Percentiles rank a stretch among this genome's conserved stretches.
Evolutionary conservation across 2,113 vertebrate genomes (phyloP).

Genomic region (Ptyas mucosa): DNA sequence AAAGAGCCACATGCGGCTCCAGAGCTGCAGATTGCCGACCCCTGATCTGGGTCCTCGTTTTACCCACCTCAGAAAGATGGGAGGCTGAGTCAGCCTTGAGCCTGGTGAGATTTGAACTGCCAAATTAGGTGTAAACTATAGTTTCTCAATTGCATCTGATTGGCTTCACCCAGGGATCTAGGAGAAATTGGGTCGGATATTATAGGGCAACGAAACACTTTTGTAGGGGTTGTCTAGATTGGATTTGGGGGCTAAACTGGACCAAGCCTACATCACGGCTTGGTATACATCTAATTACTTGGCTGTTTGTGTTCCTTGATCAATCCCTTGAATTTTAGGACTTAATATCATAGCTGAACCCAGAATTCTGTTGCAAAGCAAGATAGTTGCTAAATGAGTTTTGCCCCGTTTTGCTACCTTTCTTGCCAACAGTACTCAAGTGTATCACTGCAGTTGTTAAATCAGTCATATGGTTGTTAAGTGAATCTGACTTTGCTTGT

Average conservation of each 20-base stretch:
- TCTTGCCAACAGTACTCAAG: too few species aligned
- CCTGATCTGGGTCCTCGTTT: too few species aligned
- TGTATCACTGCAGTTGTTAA: too few species aligned
- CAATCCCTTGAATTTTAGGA: neutral
- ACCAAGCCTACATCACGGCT: neutral
- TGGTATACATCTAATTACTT: neutral
- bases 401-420: neutral
- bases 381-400: neutral
- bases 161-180: neutral
- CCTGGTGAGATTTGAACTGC: too few species aligned
- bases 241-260: neutral
- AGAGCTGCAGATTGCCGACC: too few species aligned
- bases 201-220: neutral
- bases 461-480: too few species aligned
- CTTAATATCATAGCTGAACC: too few species aligned
- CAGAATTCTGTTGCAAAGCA: neutral
- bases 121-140: neutral
- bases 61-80: too few species aligned
- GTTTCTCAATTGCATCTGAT: neutral
- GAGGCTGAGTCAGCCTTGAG: too few species aligned
- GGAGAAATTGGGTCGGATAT: neutral
- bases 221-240: neutral
- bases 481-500: too few species aligned
- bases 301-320: neutral
- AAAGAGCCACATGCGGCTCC: too few species aligned